Evolutionary conservation across 2,113 vertebrate genomes (phyloP), one percentile per base, ranked within the genome.

Genomic region (Otis tarda): DNA sequence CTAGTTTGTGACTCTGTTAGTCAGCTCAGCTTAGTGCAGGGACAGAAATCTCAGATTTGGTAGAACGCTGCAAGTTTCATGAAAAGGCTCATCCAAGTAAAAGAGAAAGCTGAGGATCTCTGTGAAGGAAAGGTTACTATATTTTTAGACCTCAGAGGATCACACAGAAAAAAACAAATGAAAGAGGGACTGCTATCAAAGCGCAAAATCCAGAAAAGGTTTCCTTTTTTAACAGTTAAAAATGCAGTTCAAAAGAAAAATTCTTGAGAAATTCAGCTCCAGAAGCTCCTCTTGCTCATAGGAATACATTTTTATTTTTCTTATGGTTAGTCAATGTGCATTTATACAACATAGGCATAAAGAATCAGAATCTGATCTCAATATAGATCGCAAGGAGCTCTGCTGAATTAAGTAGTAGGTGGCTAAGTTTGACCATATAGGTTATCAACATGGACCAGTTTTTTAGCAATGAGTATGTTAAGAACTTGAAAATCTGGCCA

Each of bases 401-500:
- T 63, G 31, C 19, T 94, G 73, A 90, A 81, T 74, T 86, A 93
- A 92, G 33, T 68, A 83, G 56, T 86, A 64, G 49, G 22, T 89
- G 43, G 41, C 68, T 96, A 27, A 2, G 41, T 95, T 64, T 94
- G 85, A 53, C 88, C 60, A 3, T 60, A 27, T 1, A 35, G 0
- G 2, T 68, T 93, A 79, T 83, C 73, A 93, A 56, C 86, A 64
- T 37, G 27, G 93, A 95, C 93, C 65, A 90, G 90, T 94, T 97
- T 94, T 96, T 90, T 93, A 87, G 73, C 86, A 91, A 73, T 22
- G 23, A 39, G 25, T 67, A 5, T 17, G 12, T 76, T 86, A 80
- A 76, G 79, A 95, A 93, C 95, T 95, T 90, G 93, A 93, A 97
- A 96, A 71, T 90, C 93, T 95, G 83, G 85, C 85, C 76, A 71